Conservation (phyloP, 2,797 vertebrate species). For the Macrochelys suwanniensis region DNA sequence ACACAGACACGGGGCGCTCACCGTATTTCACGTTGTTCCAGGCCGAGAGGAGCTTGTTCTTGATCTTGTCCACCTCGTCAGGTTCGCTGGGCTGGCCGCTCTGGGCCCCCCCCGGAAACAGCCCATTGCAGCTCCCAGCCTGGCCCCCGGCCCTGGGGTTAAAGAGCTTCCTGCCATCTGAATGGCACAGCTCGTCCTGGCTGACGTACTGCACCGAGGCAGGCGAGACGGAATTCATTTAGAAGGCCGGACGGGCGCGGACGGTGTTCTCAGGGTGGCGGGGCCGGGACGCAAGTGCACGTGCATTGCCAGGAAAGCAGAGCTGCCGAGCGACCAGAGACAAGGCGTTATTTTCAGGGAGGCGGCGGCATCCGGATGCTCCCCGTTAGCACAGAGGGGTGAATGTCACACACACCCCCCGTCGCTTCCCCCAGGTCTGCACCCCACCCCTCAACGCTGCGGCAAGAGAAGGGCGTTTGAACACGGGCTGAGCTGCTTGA, state of each 20-base stretch:
- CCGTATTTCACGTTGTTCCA: conserved; percentile 97
- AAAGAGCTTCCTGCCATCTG: conserved; percentile 63
- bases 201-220: conserved; percentile 87
- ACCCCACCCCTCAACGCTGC: not conserved
- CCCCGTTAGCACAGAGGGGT: not conserved
- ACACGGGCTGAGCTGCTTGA: not conserved
- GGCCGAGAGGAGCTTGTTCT: conserved; percentile 89
- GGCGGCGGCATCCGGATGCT: not conserved
- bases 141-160: conserved; percentile 19
- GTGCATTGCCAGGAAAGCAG: not conserved
- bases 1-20: conserved; percentile 63
- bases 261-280: not conserved
- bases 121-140: conserved; percentile 19
- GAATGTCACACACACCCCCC: not conserved
- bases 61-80: conserved; percentile 92
- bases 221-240: conserved; percentile 92
- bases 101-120: not conserved
- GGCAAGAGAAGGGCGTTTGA: not conserved
- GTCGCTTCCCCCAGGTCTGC: not conserved
- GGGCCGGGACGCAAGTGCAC: not conserved
- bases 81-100: conserved; percentile 78
- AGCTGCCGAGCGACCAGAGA: not conserved
- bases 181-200: conserved; percentile 79
- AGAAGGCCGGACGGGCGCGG: conserved; percentile 25
- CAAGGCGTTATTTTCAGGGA: not conserved